Conservation (phyloP, 1,140 invertebrate genomes). For the Archivesica marissinica region DNA sequence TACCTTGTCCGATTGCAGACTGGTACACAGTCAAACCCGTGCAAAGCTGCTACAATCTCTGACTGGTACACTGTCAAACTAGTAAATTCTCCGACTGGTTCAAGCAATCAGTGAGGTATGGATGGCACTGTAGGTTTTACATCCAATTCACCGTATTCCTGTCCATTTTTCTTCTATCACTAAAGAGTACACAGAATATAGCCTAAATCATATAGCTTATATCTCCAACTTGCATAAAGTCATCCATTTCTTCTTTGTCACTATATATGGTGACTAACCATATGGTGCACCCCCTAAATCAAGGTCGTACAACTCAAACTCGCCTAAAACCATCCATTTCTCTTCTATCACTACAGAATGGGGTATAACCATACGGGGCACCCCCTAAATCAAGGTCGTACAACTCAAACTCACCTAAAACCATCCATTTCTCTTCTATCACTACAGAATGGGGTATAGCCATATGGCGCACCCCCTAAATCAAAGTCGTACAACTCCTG, state of each 20-base stretch:
- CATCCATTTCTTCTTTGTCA: slow-evolving; percentile 99
- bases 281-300: slow-evolving; percentile 99
- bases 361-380: slow-evolving; percentile 99
- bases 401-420: slow-evolving; percentile 87
- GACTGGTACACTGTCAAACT: too few species aligned
- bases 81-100: neutral
- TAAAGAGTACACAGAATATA: too few species aligned
- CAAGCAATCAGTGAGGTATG: neutral
- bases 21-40: too few species aligned
- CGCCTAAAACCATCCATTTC: slow-evolving; percentile 99
- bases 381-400: slow-evolving; percentile 97
- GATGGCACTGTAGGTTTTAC: neutral
- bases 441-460: slow-evolving; percentile 99
- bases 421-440: slow-evolving; percentile 99
- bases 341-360: slow-evolving; percentile 98
- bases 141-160: neutral
- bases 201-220: too few species aligned
- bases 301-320: slow-evolving; percentile 91
- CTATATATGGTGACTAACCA: slow-evolving; percentile 99
- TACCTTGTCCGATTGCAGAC: too few species aligned
- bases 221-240: slow-evolving; percentile 90
- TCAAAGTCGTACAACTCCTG: slow-evolving; percentile 98
- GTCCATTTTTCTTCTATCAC: too few species aligned
- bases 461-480: slow-evolving; percentile 98
- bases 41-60: too few species aligned